Evolutionary conservation across 92 coral and sea anemone genomes (phyloP), one percentile per base, ranked within the genome.

Genomic region (Bergia sp.): DNA sequence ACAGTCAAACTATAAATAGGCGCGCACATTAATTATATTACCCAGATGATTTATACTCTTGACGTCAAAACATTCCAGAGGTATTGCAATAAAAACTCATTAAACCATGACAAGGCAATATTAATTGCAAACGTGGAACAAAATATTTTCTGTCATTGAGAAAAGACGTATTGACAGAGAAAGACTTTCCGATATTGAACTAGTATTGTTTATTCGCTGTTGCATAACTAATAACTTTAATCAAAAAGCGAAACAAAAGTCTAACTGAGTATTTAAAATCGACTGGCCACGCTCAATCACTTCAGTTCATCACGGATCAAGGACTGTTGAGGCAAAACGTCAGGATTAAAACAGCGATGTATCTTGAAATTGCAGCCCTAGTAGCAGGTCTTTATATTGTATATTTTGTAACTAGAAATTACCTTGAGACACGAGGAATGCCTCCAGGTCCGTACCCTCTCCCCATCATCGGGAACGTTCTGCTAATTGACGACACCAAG

Each of bases 381-480:
- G n/a, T 90, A 5, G 47, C 66, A 38, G 76, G 67, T 13, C 65
- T 72, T 6, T 82, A 76, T 21, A 23, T 82, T 16, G 82, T 69
- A 50, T 73, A 86, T 69, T 91, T 91, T 57, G 58, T 91, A 47
- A 76, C 85, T 29, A 73, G 74, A 23, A 90, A 88, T 37, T 77
- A 85, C 23, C 73, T 89, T 36, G 83, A 85, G 72, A n/a, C 71
- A 82, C 91, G 91, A 37, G 79, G 90, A n/a, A 91, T 96, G 91
- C 98, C 98, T 11, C 96, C 98, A 1, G 98, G 98, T 8, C 98
- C 98, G 16, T 84, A 89, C 37, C 96, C 99, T 7, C 84, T 96
- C 4, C 99, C 99, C 0, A 73, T 94, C 6, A 87, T 96, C 47
- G 99, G 99, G n/a, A 96, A 96, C 87, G 88, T 94, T 1, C 94